phyloP scores from a whole-genome alignment of 2,797 vertebrate species.

The Hippopotamyrus pictus region DNA sequence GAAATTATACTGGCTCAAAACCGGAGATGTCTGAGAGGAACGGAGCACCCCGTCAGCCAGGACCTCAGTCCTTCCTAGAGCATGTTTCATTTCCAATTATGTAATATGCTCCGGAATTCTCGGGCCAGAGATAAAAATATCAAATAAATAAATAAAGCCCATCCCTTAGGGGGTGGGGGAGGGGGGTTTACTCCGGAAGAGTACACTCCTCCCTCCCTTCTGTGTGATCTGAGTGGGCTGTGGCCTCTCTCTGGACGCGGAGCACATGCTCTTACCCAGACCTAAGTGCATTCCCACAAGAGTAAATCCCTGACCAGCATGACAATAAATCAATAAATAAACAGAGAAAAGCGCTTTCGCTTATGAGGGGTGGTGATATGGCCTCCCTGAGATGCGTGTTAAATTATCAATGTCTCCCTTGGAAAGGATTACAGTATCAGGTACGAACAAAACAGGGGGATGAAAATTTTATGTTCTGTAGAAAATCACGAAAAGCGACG shows the following conservation, averaged over 20 bases:
- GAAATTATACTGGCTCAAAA: neutral
- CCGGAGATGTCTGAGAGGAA: neutral
- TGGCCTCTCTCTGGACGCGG: conserved; percentile 10
- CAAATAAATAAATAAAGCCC: conserved; percentile 57
- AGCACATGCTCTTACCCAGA: conserved; percentile 5
- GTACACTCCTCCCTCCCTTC: conserved; percentile 26
- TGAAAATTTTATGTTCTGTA: conserved; percentile 33
- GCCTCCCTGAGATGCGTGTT: neutral
- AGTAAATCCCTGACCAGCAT: neutral
- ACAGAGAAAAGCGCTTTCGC: conserved; percentile 21
- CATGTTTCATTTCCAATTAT: conserved; percentile 49
- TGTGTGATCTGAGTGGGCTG: neutral
- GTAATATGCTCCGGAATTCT: conserved; percentile 50
- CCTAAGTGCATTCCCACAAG: neutral
- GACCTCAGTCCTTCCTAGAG: conserved; percentile 20
- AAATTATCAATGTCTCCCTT: conserved; percentile 41
- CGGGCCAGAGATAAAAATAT: conserved; percentile 59
- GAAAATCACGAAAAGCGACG: conserved; percentile 15
- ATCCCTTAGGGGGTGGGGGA: conserved; percentile 40
- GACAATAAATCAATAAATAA: conserved; percentile 30
- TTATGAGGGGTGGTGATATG: conserved; percentile 9
- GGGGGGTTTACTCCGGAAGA: conserved; percentile 42
- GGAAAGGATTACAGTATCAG: conserved; percentile 47
- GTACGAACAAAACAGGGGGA: conserved; percentile 38
- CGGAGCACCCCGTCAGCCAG: neutral